A percentile compares a stretch with the other conserved stretches of the same genome.
Evolutionary conservation across 2,797 vertebrate genomes (phyloP).

Genomic region (Onychomys torridus): DNA sequence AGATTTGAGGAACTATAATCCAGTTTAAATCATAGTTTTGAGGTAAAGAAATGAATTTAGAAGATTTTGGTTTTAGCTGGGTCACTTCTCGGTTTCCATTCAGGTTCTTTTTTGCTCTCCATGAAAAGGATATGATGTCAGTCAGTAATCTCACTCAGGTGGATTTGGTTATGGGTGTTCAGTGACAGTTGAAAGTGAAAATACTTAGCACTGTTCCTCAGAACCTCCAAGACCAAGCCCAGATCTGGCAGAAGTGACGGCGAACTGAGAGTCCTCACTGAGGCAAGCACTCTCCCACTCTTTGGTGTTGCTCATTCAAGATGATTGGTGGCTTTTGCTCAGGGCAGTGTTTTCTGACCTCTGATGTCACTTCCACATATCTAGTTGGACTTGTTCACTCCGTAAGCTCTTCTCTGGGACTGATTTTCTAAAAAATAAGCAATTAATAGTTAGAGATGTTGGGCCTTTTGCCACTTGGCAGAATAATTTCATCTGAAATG

Average conservation of each 20-base stretch:
- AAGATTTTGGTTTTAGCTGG: background rate
- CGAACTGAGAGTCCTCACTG: background rate
- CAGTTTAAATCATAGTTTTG: background rate
- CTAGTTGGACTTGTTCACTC: background rate
- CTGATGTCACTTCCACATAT: background rate
- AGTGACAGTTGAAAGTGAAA: background rate
- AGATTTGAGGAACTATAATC: background rate
- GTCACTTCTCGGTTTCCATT: background rate
- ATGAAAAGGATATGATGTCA: background rate
- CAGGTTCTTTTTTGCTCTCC: background rate
- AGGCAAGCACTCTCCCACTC: background rate
- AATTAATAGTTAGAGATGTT: background rate
- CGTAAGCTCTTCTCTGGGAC: slow-evolving; percentile 15
- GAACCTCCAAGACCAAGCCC: background rate
- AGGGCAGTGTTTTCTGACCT: background rate
- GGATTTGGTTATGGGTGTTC: background rate
- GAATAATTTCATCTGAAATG: background rate
- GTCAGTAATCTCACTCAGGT: background rate
- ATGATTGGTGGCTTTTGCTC: background rate
- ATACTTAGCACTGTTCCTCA: background rate
- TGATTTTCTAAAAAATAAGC: background rate
- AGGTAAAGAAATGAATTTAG: background rate
- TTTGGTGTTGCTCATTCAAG: slow-evolving; percentile 4
- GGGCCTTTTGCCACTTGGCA: background rate
- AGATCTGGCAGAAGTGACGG: background rate